Evolutionary conservation across 1,140 invertebrate genomes (phyloP).

Genomic region (Pogonomyrmex californicus): DNA sequence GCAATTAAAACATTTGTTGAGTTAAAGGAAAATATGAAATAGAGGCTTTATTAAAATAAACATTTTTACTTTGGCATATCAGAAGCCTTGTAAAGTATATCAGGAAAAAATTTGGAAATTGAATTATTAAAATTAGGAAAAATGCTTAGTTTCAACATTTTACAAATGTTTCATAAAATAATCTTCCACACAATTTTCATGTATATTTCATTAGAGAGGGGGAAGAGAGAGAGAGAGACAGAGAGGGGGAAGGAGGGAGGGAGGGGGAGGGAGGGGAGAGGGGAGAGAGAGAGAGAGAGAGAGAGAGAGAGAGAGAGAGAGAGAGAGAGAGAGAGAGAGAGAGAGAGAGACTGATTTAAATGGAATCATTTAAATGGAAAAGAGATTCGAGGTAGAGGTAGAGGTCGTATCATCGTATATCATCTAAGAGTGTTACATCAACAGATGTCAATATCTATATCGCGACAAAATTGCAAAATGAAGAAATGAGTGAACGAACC

Average conservation of each 20-base stretch:
- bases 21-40: not conserved
- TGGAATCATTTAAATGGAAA: not conserved
- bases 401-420: not conserved
- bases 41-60: not conserved
- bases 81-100: not conserved
- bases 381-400: not conserved
- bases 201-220: not conserved
- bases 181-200: not conserved
- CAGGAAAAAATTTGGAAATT: not conserved
- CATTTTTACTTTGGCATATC: not conserved
- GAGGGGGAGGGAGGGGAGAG: too few relatives aligned
- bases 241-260: too few relatives aligned
- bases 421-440: not conserved
- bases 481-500: not conserved
- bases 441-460: slow-evolving; percentile 14
- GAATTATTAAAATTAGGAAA: not conserved
- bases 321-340: too few relatives aligned
- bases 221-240: too few relatives aligned
- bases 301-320: too few relatives aligned
- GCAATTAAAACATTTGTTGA: not conserved
- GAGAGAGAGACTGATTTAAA: too few relatives aligned
- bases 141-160: not conserved
- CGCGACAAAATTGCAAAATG: not conserved
- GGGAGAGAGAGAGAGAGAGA: too few relatives aligned
- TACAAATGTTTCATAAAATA: not conserved